Conservation (phyloP, 2,888 invertebrate species). For the Phymatocera aterrima region DNA sequence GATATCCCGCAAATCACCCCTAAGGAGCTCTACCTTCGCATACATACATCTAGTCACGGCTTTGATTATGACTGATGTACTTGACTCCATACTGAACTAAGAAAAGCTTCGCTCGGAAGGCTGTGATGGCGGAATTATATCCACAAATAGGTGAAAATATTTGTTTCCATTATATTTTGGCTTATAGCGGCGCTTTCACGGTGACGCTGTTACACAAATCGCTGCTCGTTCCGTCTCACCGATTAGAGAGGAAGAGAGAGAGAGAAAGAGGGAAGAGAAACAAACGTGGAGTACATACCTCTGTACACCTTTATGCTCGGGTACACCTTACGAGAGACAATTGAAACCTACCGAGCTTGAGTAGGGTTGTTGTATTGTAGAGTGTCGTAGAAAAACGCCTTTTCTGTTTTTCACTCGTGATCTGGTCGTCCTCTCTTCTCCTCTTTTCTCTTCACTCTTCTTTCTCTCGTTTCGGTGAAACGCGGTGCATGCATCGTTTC, state of each 20-base stretch:
- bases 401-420: neutral
- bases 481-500: slow-evolving; percentile 9
- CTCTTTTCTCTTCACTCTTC: neutral
- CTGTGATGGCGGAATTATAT: slow-evolving; percentile 51
- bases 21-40: slow-evolving; percentile 4
- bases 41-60: too few relatives aligned
- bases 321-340: neutral
- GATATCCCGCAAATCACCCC: slow-evolving; percentile 41
- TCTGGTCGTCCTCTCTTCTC: too few relatives aligned
- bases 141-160: slow-evolving; percentile 58
- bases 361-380: neutral
- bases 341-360: slow-evolving; percentile 11
- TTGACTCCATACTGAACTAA: slow-evolving; percentile 55
- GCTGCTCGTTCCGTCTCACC: neutral
- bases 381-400: slow-evolving; percentile 2
- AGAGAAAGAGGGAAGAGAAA: too few relatives aligned
- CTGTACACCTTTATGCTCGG: neutral
- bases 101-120: slow-evolving; percentile 51
- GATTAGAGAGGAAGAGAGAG: too few relatives aligned
- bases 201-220: neutral
- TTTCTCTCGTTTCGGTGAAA: neutral
- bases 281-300: neutral
- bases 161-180: neutral
- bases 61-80: slow-evolving; percentile 53
- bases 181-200: neutral